Evolutionary conservation across 1,140 invertebrate genomes (phyloP).

Genomic region (Drosophila willistoni): DNA sequence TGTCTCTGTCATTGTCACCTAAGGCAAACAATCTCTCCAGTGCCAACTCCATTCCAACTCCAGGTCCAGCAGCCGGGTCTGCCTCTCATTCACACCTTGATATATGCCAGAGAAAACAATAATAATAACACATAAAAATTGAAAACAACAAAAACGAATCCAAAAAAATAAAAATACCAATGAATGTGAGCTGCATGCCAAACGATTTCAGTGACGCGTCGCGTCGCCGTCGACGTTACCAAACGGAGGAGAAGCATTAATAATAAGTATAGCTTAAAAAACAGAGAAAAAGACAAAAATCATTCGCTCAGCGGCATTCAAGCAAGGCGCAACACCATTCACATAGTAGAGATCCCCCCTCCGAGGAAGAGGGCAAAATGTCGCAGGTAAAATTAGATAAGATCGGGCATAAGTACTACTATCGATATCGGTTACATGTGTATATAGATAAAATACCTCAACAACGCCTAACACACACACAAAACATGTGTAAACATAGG

Average conservation of each 20-base stretch:
- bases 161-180: conserved; percentile 65
- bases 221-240: conserved; percentile 23
- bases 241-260: conserved; percentile 25
- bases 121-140: conserved; percentile 36
- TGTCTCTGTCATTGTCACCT: neutral
- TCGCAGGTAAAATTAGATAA: conserved; percentile 60
- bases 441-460: conserved; percentile 31
- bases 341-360: conserved; percentile 10
- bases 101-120: conserved; percentile 64
- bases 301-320: conserved; percentile 67
- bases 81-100: conserved; percentile 54
- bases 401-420: neutral
- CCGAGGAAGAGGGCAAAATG: conserved; percentile 56
- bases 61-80: neutral
- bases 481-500: neutral
- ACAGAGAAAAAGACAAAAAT: conserved; percentile 38
- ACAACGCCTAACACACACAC: conserved; percentile 2
- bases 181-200: conserved; percentile 68
- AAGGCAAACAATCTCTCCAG: conserved; percentile 7
- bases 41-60: neutral
- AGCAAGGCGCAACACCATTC: conserved; percentile 47
- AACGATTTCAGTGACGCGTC: conserved; percentile 52
- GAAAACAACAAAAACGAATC: conserved; percentile 10
- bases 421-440: conserved; percentile 45
- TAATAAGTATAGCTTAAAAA: conserved; percentile 12